Percentiles rank a stretch among this genome's conserved stretches.
These are phyloP conservation scores for Dicrostonyx torquatus DNA, from an alignment of 2,797 vertebrate genomes.

Conservation along the genomic window DNA sequence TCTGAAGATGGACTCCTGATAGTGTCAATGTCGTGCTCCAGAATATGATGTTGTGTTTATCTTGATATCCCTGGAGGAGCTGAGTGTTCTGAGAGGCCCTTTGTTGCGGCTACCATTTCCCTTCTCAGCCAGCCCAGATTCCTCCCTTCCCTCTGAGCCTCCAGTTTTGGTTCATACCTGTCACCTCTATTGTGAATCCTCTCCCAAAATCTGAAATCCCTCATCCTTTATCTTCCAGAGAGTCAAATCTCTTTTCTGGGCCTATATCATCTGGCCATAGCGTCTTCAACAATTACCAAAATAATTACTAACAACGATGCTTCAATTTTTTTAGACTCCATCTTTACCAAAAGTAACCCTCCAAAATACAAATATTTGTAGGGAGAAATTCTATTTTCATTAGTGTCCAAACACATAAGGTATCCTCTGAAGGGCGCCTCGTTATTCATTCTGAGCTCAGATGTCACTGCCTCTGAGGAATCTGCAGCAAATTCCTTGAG, in stretches of 20 bases:
- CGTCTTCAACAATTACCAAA: conserved; percentile 41
- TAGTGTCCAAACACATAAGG: neutral
- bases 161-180: neutral
- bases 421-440: neutral
- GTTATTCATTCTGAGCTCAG: conserved; percentile 20
- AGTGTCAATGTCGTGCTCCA: neutral
- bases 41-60: neutral
- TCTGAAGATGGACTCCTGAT: neutral
- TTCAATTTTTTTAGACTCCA: conserved; percentile 18
- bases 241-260: neutral
- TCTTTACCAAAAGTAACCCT: conserved; percentile 2
- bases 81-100: neutral
- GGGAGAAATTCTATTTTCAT: neutral
- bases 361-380: neutral
- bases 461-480: conserved; percentile 24
- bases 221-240: neutral
- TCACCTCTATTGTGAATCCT: neutral
- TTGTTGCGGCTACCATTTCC: neutral
- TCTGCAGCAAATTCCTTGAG: conserved; percentile 20
- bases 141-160: neutral
- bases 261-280: neutral
- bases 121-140: neutral
- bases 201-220: neutral
- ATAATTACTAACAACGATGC: neutral
- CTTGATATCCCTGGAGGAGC: neutral